phyloP scores from a whole-genome alignment of 2,888 invertebrate genomes.

The Ormyrus nitidulus region DNA sequence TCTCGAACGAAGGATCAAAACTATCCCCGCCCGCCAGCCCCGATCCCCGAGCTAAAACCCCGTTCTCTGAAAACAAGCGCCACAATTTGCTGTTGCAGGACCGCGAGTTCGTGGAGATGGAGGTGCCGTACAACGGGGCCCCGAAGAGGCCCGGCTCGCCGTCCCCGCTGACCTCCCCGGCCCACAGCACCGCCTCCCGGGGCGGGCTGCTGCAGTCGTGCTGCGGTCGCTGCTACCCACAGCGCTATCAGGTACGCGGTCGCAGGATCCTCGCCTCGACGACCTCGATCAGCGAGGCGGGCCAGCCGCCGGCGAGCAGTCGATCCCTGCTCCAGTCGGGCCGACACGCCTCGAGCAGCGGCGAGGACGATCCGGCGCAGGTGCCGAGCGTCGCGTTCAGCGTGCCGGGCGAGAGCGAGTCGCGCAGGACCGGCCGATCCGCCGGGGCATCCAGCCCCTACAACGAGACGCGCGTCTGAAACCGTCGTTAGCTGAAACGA shows the following conservation, averaged over 20 bases:
- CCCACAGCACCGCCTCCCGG: slow-evolving; percentile 87
- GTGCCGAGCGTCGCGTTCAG: slow-evolving; percentile 73
- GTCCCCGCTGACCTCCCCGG: slow-evolving; percentile 90
- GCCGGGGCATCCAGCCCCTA: slow-evolving; percentile 66
- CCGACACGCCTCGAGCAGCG: slow-evolving; percentile 59
- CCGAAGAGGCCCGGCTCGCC: slow-evolving; percentile 94
- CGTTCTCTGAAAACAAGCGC: slow-evolving; percentile 7
- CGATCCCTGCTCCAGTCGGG: slow-evolving; percentile 15
- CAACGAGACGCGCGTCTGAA: slow-evolving; percentile 74
- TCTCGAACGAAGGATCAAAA: neutral
- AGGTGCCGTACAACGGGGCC: slow-evolving; percentile 95
- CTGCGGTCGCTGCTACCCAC: slow-evolving; percentile 89
- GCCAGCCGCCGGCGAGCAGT: slow-evolving; percentile 52
- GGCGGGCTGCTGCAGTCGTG: slow-evolving; percentile 86
- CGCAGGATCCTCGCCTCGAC: slow-evolving; percentile 73
- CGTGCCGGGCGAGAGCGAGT: slow-evolving; percentile 69
- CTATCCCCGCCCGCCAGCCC: neutral
- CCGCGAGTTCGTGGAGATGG: slow-evolving; percentile 97
- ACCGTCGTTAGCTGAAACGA: neutral
- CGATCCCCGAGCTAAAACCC: neutral
- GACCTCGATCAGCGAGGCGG: slow-evolving; percentile 72
- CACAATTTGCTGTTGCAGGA: slow-evolving; percentile 80
- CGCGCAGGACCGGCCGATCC: slow-evolving; percentile 44
- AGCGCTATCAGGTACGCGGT: slow-evolving; percentile 89
- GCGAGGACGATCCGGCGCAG: slow-evolving; percentile 67